Evolutionary conservation across 1,140 invertebrate species (phyloP).

Genomic region (Magallana ariakensis): DNA sequence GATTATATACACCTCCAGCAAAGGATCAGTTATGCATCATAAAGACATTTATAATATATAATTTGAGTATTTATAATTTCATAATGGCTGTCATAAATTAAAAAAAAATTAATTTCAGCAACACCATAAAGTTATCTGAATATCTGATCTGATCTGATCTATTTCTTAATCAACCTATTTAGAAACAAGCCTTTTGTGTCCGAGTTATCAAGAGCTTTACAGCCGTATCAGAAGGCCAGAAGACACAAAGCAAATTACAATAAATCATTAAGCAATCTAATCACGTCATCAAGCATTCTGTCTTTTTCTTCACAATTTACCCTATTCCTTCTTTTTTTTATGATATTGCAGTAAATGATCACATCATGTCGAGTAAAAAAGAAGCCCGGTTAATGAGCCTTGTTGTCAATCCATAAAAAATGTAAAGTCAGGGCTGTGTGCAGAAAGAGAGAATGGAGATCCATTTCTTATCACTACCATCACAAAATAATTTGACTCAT

Average conservation of each 20-base stretch:
- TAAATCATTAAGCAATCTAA: slow-evolving; percentile 25
- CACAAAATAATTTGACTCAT: slow-evolving; percentile 32
- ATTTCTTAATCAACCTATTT: slow-evolving; percentile 12
- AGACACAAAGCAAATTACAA: neutral
- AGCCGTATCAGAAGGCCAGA: neutral
- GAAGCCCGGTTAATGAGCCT: slow-evolving; percentile 13
- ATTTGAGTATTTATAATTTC: slow-evolving; percentile 3
- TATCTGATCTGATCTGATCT: slow-evolving; percentile 1
- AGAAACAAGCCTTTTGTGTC: neutral
- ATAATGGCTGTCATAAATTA: too few relatives aligned
- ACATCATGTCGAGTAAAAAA: neutral
- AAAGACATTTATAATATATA: neutral
- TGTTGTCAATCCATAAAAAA: slow-evolving; percentile 22
- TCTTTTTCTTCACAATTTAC: slow-evolving; percentile 28
- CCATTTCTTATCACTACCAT: slow-evolving; percentile 9
- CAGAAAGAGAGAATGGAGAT: neutral
- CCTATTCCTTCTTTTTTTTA: slow-evolving; percentile 6
- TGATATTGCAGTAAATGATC: neutral
- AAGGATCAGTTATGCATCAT: slow-evolving; percentile 3
- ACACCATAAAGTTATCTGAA: slow-evolving; percentile 13
- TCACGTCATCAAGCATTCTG: slow-evolving; percentile 12
- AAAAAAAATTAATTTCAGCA: neutral
- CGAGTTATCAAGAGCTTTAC: neutral
- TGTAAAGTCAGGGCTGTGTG: neutral
- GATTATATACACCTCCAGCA: neutral